Conservation (phyloP, 1,140 invertebrate species). For the Paraescarpia echinospica region DNA sequence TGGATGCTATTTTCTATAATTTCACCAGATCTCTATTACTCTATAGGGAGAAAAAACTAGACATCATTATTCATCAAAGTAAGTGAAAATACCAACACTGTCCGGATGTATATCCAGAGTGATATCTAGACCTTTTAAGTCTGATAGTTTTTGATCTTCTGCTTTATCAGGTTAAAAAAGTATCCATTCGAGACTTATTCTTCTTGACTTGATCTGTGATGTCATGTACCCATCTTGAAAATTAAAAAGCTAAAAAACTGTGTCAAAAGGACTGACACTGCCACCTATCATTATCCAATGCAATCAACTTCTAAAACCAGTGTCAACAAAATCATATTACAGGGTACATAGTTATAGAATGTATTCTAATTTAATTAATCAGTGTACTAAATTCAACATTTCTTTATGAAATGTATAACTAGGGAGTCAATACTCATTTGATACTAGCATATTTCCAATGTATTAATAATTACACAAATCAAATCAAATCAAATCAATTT, state of each 20-base stretch:
- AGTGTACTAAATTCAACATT: neutral
- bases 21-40: neutral
- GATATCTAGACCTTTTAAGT: neutral
- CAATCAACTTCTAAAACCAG: neutral
- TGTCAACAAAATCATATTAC: neutral
- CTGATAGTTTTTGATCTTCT: neutral
- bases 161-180: neutral
- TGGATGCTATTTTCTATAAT: neutral
- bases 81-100: neutral
- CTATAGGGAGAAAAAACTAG: neutral
- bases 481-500: no score
- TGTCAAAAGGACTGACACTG: neutral
- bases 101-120: neutral
- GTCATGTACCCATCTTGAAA: neutral
- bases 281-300: neutral
- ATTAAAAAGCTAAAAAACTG: neutral
- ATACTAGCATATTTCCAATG: neutral
- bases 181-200: neutral
- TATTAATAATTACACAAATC: no score
- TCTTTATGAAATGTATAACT: neutral
- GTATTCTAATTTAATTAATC: neutral
- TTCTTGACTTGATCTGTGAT: neutral
- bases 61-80: neutral
- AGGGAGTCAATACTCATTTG: neutral
- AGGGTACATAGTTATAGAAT: neutral